Conservation (phyloP, 2,797 vertebrate species). For the Melanitta fusca region DNA sequence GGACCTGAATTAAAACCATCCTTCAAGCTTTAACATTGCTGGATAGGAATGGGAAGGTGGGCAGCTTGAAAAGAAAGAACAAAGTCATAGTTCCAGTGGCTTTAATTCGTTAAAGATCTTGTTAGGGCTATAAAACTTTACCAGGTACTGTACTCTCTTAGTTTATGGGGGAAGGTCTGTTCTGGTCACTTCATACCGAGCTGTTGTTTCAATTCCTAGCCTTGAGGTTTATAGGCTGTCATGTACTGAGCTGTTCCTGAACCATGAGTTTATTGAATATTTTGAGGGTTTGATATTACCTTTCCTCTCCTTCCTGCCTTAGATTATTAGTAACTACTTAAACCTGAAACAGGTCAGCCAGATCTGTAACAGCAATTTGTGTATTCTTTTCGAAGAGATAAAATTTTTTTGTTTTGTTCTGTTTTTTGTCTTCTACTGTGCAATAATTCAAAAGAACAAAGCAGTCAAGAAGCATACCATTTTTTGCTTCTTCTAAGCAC, state of each 20-base stretch:
- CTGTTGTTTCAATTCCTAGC: conserved; percentile 25
- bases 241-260: background rate
- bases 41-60: background rate
- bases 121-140: conserved; percentile 39
- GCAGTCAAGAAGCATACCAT: background rate
- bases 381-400: background rate
- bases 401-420: background rate
- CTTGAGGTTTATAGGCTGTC: conserved; percentile 45
- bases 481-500: conserved; percentile 43
- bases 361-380: background rate
- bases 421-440: background rate
- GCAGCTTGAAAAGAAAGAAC: conserved; percentile 45
- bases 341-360: background rate
- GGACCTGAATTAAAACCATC: conserved; percentile 62
- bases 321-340: background rate
- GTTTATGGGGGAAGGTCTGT: conserved; percentile 55
- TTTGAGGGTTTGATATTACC: background rate
- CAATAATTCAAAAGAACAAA: conserved; percentile 53
- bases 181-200: conserved; percentile 16
- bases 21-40: background rate
- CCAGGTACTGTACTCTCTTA: conserved; percentile 22
- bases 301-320: background rate
- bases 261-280: conserved; percentile 23
- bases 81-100: conserved; percentile 24
- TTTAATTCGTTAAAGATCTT: conserved; percentile 64